Evolutionary conservation across 1,140 invertebrate genomes (phyloP), one percentile per base, ranked within the genome.

Genomic region (Planococcus citri): DNA sequence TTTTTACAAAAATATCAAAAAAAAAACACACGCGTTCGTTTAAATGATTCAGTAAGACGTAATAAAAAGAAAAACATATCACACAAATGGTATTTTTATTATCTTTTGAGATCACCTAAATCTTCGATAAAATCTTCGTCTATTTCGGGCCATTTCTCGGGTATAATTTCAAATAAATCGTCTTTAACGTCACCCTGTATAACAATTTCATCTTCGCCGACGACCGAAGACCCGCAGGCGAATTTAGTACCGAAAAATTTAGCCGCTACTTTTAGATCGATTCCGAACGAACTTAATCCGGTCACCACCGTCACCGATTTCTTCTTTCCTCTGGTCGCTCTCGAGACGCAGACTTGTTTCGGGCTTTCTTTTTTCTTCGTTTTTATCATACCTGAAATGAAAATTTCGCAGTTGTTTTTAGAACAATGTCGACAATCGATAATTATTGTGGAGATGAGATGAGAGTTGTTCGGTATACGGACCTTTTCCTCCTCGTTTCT

Each of bases 121-220:
- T 78, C 77, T 74, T 78, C 77, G 72, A 78, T 78, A 67, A 73
- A 76, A 72, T 78, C 77, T 75, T 78, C 77, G 73, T 78, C 76
- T 71, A 78, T 77, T 72, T 94, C 88, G 71, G 91, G 87, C 93
- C 95, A 98, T 79, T 98, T 98, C 77, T 98, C 95, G 69, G 94
- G 92, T 77, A 99, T 92, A 71, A 98, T 86, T 82, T 98, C 95
- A 80, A 97, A 95, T 1, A 98, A 79, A 74, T 98, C 95, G 82
- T 97, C 95, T 79, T 98, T 97, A 0, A 98, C 91, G 82, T 95
- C 94, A 70, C 93, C 97, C 81, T 99, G 97, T 78, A 99, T 97
- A 6, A 98, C 95, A 77, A 99, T 97, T 82, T 99, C 97, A 85
- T 99, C 96, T 71, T 97, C 94, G 14, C 94, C 95, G 37, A 95